Conservation (phyloP, 2,797 vertebrate species). For the Syngnathus rostellatus region DNA sequence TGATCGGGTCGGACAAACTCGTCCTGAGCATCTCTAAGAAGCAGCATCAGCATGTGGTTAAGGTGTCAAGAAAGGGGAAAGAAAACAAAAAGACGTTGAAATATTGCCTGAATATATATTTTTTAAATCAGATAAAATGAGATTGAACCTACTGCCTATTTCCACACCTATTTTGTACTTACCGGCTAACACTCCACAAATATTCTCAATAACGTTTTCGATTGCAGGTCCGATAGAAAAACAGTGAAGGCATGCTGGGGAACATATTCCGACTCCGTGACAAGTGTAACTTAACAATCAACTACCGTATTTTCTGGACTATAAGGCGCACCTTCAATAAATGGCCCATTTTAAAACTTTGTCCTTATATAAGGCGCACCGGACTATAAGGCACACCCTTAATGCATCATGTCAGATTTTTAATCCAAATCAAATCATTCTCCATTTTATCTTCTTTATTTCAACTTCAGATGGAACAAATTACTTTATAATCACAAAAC, state of each 20-base stretch:
- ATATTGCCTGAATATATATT: constrained; percentile 18
- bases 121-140: not conserved
- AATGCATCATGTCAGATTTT: too few species aligned
- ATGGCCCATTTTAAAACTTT: too few species aligned
- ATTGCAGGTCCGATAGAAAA: constrained; percentile 61
- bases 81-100: constrained; percentile 51
- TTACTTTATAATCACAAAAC: too few species aligned
- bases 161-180: not conserved
- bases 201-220: not conserved
- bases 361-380: too few species aligned
- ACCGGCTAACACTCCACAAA: not conserved
- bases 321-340: too few species aligned
- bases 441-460: too few species aligned
- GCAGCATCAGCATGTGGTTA: constrained; percentile 66
- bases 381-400: too few species aligned
- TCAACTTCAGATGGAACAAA: too few species aligned
- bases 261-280: constrained; percentile 8
- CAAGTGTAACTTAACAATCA: not conserved
- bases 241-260: constrained; percentile 51
- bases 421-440: too few species aligned
- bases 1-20: constrained; percentile 69
- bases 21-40: constrained; percentile 68
- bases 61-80: constrained; percentile 38
- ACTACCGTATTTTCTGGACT: not conserved
- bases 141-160: not conserved